Evolutionary conservation across 1,140 invertebrate species (phyloP).

Genomic region (Muscidifurax raptorellus): DNA sequence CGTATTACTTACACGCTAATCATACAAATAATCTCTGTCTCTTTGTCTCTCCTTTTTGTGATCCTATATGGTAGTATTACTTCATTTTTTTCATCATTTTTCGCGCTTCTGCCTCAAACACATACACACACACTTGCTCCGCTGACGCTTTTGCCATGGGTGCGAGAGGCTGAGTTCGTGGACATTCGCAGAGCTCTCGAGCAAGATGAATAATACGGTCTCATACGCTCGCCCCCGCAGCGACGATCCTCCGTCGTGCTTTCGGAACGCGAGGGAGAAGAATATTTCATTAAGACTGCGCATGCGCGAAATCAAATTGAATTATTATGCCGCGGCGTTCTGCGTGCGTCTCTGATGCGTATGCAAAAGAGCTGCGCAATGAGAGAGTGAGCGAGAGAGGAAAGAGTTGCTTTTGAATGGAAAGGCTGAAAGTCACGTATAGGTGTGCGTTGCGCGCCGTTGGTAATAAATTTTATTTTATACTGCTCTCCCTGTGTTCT

Average conservation of each 20-base stretch:
- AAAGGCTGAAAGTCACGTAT: too few relatives aligned
- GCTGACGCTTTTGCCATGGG: neutral
- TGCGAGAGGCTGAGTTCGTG: neutral
- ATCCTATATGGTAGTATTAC: neutral
- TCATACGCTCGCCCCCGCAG: neutral
- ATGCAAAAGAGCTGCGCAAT: constrained; percentile 30
- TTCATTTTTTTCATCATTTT: neutral
- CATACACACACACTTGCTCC: neutral
- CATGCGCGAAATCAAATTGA: constrained; percentile 43
- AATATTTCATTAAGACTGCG: constrained; percentile 46
- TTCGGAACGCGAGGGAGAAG: neutral
- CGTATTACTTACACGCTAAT: constrained; percentile 26
- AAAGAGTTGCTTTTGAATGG: constrained; percentile 27
- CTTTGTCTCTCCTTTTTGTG: constrained; percentile 25
- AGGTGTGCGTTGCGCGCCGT: neutral
- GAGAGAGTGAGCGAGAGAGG: neutral
- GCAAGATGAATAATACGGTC: constrained; percentile 35
- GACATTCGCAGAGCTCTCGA: too few relatives aligned
- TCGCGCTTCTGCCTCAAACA: neutral
- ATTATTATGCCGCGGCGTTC: constrained; percentile 38
- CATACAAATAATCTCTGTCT: constrained; percentile 32
- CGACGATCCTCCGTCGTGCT: neutral
- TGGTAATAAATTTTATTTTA: constrained; percentile 44
- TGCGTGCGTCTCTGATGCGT: constrained; percentile 10
- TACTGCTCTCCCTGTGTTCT: neutral